Evolutionary conservation across 2,797 vertebrate genomes (phyloP), one percentile per base, ranked within the genome.

Genomic region (Geotrypetes seraphini): DNA sequence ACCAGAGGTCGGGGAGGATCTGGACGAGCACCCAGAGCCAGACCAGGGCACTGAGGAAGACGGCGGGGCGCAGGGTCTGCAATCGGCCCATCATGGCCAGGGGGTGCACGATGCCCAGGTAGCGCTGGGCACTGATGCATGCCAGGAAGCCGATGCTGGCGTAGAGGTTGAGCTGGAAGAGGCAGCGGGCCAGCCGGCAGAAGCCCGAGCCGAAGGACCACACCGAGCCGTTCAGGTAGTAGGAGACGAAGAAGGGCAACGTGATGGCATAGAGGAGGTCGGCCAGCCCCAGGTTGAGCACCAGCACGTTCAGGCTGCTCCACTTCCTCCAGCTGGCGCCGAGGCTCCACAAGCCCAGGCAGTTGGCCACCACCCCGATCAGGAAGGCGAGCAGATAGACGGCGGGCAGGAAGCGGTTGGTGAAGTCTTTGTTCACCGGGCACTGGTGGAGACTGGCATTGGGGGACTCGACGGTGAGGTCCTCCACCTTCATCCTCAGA

Each of bases 91-190:
- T 59, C 1, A 60, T 66, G 36, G 29, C 63, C 82, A 88, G 66
- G 0, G 85, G 81, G 44, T 89, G 75, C 19, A 88, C 84, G 2
- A 89, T 84, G 30, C 80, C 81, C 52, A 86, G 52, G 59, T 87
- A 89, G 17, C 85, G 73, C 47, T 88, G 87, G 24, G 85, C 2
- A 33, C 86, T 86, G 63, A 90, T 83, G 58, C 80, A 87, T 16
- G 78, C 87, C 45, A 90, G 78, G 57, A 90, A 89, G 11, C 79
- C 75, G 19, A 90, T 87, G 63, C 87, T 89, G 53, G 85, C 71
- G 2, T 88, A 88, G 6, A 90, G 69, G 51, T 89, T 90, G 31
- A 90, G 43, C 45, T 88, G 81, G 53, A 88, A 90, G 33, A 83
- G 72, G 34, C 73, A 63, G 9, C 86, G 58, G 2, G 79, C 83